Conservation (phyloP, 2,888 invertebrate species). For the Zootermopsis nevadensis region DNA sequence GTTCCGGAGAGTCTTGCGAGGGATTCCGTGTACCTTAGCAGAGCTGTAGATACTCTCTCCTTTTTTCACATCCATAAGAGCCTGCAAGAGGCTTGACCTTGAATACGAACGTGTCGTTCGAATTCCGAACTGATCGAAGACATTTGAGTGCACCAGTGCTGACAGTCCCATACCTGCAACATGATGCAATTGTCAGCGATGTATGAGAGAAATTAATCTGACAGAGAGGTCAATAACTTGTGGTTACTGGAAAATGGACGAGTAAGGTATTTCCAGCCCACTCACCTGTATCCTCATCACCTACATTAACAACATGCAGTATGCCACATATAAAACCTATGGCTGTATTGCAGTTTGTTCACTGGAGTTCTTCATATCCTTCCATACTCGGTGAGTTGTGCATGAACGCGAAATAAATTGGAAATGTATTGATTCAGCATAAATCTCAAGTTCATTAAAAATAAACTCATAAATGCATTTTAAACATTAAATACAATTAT, state of each 20-base stretch:
- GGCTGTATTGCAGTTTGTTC: background rate
- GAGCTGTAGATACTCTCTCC: constrained; percentile 72
- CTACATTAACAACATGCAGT: background rate
- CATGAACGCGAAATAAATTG: too few species aligned
- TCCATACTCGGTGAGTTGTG: too few species aligned
- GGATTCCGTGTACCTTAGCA: constrained; percentile 70
- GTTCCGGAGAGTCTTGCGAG: constrained; percentile 70
- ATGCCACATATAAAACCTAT: background rate
- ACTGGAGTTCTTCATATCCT: background rate
- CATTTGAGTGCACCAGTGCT: background rate
- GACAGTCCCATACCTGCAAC: constrained; percentile 3
- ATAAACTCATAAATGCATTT: too few species aligned
- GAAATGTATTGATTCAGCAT: too few species aligned
- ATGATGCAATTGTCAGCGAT: background rate
- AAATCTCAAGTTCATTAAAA: too few species aligned
- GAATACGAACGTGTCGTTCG: constrained; percentile 23
- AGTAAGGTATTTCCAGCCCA: background rate
- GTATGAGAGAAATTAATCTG: background rate
- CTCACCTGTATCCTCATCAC: background rate
- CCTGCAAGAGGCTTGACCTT: constrained; percentile 65
- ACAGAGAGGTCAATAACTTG: background rate
- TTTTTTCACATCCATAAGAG: constrained; percentile 70
- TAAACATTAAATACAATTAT: too few species aligned
- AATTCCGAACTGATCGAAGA: background rate
- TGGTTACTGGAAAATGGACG: background rate